These are phyloP conservation scores for Barnardius zonarius DNA, from an alignment of 2,113 vertebrate genomes.

Conservation along the genomic window DNA sequence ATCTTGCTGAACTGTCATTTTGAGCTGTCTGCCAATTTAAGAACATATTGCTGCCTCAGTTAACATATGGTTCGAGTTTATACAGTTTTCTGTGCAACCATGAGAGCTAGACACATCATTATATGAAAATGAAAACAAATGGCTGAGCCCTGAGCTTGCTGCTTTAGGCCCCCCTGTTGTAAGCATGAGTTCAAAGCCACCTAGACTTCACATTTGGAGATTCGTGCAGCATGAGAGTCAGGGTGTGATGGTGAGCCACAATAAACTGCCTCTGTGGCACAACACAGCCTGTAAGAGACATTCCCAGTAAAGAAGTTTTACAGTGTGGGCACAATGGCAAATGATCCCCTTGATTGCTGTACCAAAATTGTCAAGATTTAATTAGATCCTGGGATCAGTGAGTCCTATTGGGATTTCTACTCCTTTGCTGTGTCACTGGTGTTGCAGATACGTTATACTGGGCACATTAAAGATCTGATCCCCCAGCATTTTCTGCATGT, in stretches of 20 bases:
- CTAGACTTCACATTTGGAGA: background rate
- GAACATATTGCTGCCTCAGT: conserved; percentile 69
- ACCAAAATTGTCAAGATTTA: conserved; percentile 20
- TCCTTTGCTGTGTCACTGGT: background rate
- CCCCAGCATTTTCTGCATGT: background rate
- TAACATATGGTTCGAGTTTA: conserved; percentile 67
- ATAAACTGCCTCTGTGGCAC: background rate
- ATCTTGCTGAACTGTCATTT: conserved; percentile 68
- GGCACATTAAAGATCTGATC: background rate
- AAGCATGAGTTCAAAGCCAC: conserved; percentile 37
- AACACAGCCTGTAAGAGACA: rapidly evolving
- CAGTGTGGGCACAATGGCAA: background rate
- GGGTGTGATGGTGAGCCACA: background rate
- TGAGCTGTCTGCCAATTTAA: conserved; percentile 67
- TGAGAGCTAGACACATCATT: conserved; percentile 71
- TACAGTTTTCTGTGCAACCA: conserved; percentile 62
- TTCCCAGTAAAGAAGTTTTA: background rate
- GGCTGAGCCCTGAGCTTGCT: conserved; percentile 19
- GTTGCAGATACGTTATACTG: background rate
- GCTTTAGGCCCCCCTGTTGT: conserved; percentile 2
- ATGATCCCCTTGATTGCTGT: background rate
- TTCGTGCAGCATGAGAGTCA: background rate
- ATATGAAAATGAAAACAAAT: conserved; percentile 71
- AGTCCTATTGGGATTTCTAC: background rate
- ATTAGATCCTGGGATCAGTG: background rate